phyloP scores from a whole-genome alignment of 2,888 invertebrate genomes.

The Eristalinus aeneus region DNA sequence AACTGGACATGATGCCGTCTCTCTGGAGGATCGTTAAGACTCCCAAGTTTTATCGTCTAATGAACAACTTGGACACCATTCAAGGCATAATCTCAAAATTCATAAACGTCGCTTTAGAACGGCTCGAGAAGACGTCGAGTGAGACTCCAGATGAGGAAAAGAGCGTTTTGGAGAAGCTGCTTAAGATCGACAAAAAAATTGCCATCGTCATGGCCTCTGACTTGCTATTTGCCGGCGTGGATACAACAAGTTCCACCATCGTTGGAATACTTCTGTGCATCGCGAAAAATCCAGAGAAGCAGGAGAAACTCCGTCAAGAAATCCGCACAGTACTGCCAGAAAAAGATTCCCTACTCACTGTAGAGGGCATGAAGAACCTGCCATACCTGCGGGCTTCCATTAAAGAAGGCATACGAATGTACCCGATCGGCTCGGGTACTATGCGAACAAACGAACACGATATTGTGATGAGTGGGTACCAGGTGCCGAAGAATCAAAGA shows the following conservation, averaged over 20 bases:
- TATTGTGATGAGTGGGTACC: conserved; percentile 83
- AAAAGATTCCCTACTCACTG: conserved; percentile 77
- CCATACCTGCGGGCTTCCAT: conserved; percentile 86
- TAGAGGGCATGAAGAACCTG: conserved; percentile 79
- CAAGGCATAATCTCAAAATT: conserved; percentile 72
- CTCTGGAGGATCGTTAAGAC: conserved; percentile 73
- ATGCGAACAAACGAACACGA: conserved; percentile 82
- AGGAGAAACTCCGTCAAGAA: conserved; percentile 84
- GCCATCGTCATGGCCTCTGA: conserved; percentile 72
- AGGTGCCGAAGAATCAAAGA: conserved; percentile 82
- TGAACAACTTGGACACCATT: conserved; percentile 64
- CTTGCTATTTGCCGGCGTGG: conserved; percentile 72
- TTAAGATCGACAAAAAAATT: conserved; percentile 75
- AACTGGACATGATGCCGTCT: conserved; percentile 73
- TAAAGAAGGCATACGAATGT: conserved; percentile 85
- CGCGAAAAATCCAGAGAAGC: conserved; percentile 84
- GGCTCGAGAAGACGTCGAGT: conserved; percentile 69
- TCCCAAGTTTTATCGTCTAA: conserved; percentile 67
- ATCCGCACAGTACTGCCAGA: conserved; percentile 79
- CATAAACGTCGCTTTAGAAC: conserved; percentile 76
- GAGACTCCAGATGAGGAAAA: conserved; percentile 73
- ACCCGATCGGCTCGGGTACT: conserved; percentile 83
- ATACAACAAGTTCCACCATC: conserved; percentile 56
- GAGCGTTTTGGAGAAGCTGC: conserved; percentile 82
- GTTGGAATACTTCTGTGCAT: conserved; percentile 81